Conservation (phyloP, 1,140 invertebrate genomes). For the Phenacoccus solenopsis region DNA sequence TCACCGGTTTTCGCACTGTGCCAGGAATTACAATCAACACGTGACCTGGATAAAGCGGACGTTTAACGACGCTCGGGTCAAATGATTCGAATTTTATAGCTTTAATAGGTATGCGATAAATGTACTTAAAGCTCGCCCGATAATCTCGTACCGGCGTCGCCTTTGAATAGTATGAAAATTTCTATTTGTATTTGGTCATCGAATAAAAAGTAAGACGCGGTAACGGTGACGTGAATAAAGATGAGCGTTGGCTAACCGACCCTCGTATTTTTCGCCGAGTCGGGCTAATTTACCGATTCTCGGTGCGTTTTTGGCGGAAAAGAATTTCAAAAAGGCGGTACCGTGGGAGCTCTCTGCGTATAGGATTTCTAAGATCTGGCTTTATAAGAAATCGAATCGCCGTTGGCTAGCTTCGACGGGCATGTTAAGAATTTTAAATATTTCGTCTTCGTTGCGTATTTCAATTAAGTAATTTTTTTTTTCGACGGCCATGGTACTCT, state of each 20-base stretch:
- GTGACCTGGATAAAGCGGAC: neutral
- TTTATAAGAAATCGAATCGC: neutral
- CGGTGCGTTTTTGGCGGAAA: too few species aligned
- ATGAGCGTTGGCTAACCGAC: too few species aligned
- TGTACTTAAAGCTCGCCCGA: slow-evolving; percentile 5
- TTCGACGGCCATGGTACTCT: neutral
- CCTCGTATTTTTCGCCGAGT: too few species aligned
- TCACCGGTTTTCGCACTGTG: neutral
- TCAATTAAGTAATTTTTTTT: neutral
- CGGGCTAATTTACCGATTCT: neutral
- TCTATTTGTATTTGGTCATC: neutral
- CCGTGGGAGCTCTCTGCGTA: neutral
- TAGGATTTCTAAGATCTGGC: neutral
- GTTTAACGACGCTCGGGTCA: neutral
- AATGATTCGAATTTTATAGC: slow-evolving; percentile 17
- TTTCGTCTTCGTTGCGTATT: neutral
- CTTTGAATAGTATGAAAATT: neutral
- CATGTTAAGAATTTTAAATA: neutral
- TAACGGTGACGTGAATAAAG: neutral
- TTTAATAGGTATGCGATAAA: slow-evolving; percentile 11
- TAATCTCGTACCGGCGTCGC: neutral
- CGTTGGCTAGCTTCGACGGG: neutral
- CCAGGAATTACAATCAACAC: slow-evolving; percentile 12
- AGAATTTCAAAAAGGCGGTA: neutral
- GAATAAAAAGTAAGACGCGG: neutral